Base-by-base conservation (phyloP, 2,797 vertebrate species). In the Parauchenoglanis ngamensis region DNA sequence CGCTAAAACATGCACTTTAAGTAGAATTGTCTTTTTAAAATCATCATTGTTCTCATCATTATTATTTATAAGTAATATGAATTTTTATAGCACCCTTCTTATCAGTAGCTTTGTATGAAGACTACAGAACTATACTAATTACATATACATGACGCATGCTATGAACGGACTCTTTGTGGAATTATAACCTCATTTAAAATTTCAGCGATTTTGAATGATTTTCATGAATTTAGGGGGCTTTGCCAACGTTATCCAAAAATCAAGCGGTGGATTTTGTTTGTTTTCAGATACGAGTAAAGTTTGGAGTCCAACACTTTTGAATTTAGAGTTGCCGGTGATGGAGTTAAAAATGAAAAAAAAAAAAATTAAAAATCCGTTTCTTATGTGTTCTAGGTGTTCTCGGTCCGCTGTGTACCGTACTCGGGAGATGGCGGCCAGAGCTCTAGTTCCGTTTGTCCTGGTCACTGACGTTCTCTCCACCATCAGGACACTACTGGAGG, bases 401-500 rank as follows among this genome's bases (percentile, higher is more conserved):
- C 92, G 46, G 59, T 98, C 97, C 0, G 96, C 97, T 0, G 95
- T 98, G 84, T 98, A 96, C 90, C 96, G 97, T 61, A 98, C 97
- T 52, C 96, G 97, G 56, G 96, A 98, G 90, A 97, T 99, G 97
- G 96, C 97, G 0, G 97, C 97, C n/a, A 96, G 96, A 59, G 97
- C 98, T 56, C 94, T 99, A 0, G 98, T 99, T 83, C 97, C 98
- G 0, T 98, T 99, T 31, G 94, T 99, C n/a, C 91, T 94, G 88
- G 87, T 95, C 85, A 96, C 95, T 0, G 95, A 97, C 82, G 93
- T 97, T 54, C 96, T 96, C 0, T 92, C 76, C 49, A 97, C 94
- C 0, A 89, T 96, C 61, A 91, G 80, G 25, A 83, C 91, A 49
- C 91, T 99, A 70, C 91, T 99, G 85, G 90, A 93, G 90, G 93